Percentiles rank a stretch among this genome's conserved stretches.
These are phyloP conservation scores for Emesis furor DNA, from an alignment of 2,888 invertebrate species.

Conservation along the genomic window DNA sequence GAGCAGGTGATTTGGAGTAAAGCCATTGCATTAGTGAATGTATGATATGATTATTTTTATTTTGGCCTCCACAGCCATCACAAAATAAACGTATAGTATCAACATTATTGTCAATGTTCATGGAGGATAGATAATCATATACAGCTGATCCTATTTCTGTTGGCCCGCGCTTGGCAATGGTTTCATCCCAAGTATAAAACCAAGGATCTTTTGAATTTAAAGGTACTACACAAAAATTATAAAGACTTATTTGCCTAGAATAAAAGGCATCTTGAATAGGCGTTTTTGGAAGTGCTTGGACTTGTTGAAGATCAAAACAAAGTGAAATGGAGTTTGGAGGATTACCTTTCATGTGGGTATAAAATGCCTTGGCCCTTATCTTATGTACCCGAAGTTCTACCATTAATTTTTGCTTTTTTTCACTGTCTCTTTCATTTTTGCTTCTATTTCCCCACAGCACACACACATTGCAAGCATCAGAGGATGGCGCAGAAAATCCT, in stretches of 20 bases:
- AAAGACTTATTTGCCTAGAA: slow-evolving; percentile 48
- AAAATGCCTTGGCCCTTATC: slow-evolving; percentile 54
- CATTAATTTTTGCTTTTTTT: slow-evolving; percentile 42
- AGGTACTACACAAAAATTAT: slow-evolving; percentile 68
- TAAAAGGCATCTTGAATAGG: slow-evolving; percentile 50
- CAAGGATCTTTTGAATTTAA: slow-evolving; percentile 42
- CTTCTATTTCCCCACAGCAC: slow-evolving; percentile 47
- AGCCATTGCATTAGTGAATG: slow-evolving; percentile 44
- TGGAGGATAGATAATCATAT: too few relatives aligned
- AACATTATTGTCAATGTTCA: too few relatives aligned
- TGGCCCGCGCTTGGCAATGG: too few relatives aligned
- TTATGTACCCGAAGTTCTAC: slow-evolving; percentile 48
- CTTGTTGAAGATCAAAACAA: not conserved
- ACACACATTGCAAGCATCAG: slow-evolving; percentile 52
- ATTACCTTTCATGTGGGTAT: slow-evolving; percentile 1
- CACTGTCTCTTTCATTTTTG: slow-evolving; percentile 45
- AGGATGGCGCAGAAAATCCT: slow-evolving; percentile 49
- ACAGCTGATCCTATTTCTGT: too few relatives aligned
- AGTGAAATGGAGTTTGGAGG: too few relatives aligned
- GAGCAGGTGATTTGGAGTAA: slow-evolving; percentile 26
- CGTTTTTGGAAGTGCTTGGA: slow-evolving; percentile 48
- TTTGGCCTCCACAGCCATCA: slow-evolving; percentile 19
- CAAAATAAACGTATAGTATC: slow-evolving; percentile 1
- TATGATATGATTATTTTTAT: slow-evolving; percentile 33
- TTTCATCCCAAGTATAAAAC: not conserved